Base-by-base conservation (phyloP, 2,888 invertebrate species). In the Eupithecia subumbrata region DNA sequence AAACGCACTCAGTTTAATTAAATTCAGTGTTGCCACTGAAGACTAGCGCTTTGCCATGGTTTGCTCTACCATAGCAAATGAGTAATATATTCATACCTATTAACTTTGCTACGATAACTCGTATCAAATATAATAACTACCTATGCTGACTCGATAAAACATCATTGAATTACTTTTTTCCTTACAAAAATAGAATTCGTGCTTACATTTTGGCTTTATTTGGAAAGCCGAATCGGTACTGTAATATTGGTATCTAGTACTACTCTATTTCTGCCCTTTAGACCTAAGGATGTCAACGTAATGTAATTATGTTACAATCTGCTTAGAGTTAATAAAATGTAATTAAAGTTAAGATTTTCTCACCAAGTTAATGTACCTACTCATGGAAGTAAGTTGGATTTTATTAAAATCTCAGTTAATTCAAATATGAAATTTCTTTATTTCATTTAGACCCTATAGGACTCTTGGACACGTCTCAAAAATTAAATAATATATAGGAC, bases 241-340 rank as follows among this genome's bases (percentile, higher is more conserved):
- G 22, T 67, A 18, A 0, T 30, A 5, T 5, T 7, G 5, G 18
- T n/a, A 16, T 5, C n/a, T 52, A 56, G 52, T 56, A 68, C 68
- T 22, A 25, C 72, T 12, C 34, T 71, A 70, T 52, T 64, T 30
- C 11, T 64, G 40, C 66, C 71, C 56, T 45, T 68, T 37, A 66
- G 60, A 60, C 60, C 34, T 76, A 37, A 68, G 16, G 56, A 64
- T 71, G 73, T 71, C 73, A 76, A 74, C 68, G 71, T 73, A 71
- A 76, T 73, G 71, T 76, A 73, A 76, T 76, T 71, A 71, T 69
- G 64, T 69, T 25, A 74, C 60, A 71, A 74, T 76, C 71, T 74
- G 73, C 52, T 43, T 43, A 56, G 30, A 71, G 37, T 63, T 68
- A 73, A 71, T 76, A 22, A 76, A 71, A 71, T 68, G 68, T 45